phyloP scores from a whole-genome alignment of 2,888 invertebrate genomes.

The Entomobrya proxima region DNA sequence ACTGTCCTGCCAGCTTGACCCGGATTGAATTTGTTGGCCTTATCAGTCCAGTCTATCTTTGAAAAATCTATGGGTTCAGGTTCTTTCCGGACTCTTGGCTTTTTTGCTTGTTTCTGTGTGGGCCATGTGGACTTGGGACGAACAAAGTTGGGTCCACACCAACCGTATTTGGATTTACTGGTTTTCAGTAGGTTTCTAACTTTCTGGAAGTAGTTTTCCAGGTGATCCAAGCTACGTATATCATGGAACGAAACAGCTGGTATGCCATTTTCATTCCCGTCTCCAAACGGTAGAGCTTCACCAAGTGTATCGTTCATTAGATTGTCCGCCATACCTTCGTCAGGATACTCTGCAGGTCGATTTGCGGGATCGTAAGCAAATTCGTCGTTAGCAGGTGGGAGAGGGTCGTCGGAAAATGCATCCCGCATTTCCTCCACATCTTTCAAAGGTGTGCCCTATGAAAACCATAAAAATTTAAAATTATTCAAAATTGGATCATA shows the following conservation, averaged over 20 bases:
- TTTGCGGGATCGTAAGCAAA: constrained; percentile 70
- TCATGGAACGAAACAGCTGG: constrained; percentile 39
- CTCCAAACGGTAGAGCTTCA: constrained; percentile 24
- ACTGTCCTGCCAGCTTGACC: constrained; percentile 45
- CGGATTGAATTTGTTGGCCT: constrained; percentile 57
- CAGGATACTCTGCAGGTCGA: constrained; percentile 69
- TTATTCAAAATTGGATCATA: neutral
- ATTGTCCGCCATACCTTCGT: constrained; percentile 40
- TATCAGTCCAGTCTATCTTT: constrained; percentile 63
- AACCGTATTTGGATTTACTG: constrained; percentile 69
- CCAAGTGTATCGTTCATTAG: constrained; percentile 43
- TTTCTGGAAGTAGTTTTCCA: constrained; percentile 53
- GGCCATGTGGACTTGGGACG: constrained; percentile 56
- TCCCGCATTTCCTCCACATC: constrained; percentile 42
- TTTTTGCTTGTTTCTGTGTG: constrained; percentile 18
- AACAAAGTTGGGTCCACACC: constrained; percentile 72
- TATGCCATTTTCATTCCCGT: constrained; percentile 10
- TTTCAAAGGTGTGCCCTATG: constrained; percentile 63
- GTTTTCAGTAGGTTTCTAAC: constrained; percentile 45
- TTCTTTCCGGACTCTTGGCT: constrained; percentile 55
- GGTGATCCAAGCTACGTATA: constrained; percentile 35
- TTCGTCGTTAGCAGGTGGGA: constrained; percentile 43
- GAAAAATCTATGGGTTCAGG: constrained; percentile 52
- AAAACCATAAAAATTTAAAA: neutral
- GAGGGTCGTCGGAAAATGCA: constrained; percentile 9